Evolutionary conservation across 1,140 invertebrate species (phyloP), one percentile per base, ranked within the genome.

Genomic region (Bombus sibiricus): DNA sequence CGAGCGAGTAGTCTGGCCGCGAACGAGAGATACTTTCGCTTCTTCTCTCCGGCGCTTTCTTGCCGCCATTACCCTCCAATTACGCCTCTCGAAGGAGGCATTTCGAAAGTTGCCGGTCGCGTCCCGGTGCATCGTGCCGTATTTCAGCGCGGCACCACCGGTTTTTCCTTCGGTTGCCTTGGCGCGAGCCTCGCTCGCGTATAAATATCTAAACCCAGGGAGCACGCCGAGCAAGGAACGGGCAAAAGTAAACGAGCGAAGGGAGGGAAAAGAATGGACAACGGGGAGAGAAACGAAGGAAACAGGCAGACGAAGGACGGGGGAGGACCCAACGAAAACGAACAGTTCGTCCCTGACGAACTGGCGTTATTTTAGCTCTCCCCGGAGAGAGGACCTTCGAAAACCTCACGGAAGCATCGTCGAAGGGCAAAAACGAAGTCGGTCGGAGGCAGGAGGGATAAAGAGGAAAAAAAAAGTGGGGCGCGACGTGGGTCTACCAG

Each of bases 351-450:
- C 81, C 83, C 80, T 74, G 86, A 75, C 85, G 85, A 89, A 91
- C 77, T 82, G 64, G 81, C 81, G 87, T 83, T 90, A 85, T 90
- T 88, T 90, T 88, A 88, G 71, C 72, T 83, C 76, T 90, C 88
- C 79, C 81, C 71, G 69, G 89, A 82, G 80, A 82, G 80, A 90
- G 64, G 86, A 43, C 86, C 72, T 83, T 79, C 83, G 59, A 84
- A 86, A 90, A 88, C 83, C 89, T 90, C 88, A 86, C 86, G 88
- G 84, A 90, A 88, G 87, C 79, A 73, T 66, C 85, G 88, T 86
- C 68, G 81, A 59, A 78, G 79, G 76, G 53, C 22, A 79, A 81
- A 79, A 66, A 81, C 66, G 41, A 66, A 59, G 25, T 47, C 25
- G 9, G 62, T 43, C 15, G 18, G 18, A 25, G 47, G 10, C 9